Evolutionary conservation across 2,113 vertebrate genomes (phyloP).

Genomic region (Todiramphus chloris): DNA sequence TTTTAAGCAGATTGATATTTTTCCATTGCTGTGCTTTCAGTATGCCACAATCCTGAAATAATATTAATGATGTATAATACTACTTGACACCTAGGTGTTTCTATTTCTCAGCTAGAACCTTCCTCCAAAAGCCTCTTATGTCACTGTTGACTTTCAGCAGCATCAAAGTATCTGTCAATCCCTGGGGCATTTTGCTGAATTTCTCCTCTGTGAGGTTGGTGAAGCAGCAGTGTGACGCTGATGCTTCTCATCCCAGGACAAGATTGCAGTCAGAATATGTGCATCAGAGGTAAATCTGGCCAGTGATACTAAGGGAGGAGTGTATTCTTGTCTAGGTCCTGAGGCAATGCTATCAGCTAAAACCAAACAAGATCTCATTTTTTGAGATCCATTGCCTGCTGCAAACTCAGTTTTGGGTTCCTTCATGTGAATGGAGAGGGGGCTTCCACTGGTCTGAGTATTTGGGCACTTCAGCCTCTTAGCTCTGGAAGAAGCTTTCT

Average conservation of each 20-base stretch:
- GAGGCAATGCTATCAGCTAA: neutral
- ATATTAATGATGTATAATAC: neutral
- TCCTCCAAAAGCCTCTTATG: neutral
- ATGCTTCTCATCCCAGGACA: neutral
- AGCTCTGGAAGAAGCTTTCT: neutral
- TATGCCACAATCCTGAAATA: neutral
- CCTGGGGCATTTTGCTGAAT: accelerated
- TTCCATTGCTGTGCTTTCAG: neutral
- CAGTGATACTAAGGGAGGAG: neutral
- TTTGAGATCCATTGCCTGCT: neutral
- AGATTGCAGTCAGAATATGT: neutral
- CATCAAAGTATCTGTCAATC: neutral
- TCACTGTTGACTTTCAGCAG: neutral
- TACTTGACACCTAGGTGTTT: neutral
- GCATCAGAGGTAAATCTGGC: neutral
- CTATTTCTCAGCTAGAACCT: neutral
- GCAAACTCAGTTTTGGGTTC: neutral
- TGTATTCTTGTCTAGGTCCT: neutral
- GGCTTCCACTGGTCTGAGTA: neutral
- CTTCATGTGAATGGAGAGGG: neutral
- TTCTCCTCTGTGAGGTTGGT: neutral
- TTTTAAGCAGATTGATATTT: neutral
- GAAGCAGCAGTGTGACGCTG: neutral
- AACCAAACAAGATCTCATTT: neutral
- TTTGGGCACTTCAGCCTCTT: neutral